Conservation (phyloP, 1,140 invertebrate species). For the Aradophagus sp. region DNA sequence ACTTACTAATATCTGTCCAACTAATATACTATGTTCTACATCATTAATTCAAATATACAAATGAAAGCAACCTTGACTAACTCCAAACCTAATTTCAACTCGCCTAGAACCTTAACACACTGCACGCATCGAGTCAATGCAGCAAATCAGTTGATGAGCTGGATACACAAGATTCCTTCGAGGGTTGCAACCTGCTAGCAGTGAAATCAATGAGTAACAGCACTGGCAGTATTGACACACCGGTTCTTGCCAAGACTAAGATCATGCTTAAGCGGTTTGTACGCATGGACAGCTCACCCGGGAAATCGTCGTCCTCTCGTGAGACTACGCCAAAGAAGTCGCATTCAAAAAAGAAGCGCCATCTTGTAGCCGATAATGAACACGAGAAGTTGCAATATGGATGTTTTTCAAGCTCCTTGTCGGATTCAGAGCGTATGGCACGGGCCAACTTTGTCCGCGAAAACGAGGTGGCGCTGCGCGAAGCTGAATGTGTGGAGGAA, state of each 20-base stretch:
- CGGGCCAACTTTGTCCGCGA: constrained; percentile 57
- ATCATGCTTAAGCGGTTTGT: constrained; percentile 57
- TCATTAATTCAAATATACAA: too few relatives aligned
- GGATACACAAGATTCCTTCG: constrained; percentile 61
- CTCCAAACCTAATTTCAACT: too few relatives aligned
- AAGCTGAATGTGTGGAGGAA: constrained; percentile 11
- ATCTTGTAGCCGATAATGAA: background rate
- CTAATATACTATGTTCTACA: too few relatives aligned
- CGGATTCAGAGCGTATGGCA: constrained; percentile 2
- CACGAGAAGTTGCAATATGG: too few relatives aligned
- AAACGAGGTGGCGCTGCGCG: constrained; percentile 26
- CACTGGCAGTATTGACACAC: constrained; percentile 65
- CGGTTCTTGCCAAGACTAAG: constrained; percentile 56
- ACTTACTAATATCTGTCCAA: too few relatives aligned
- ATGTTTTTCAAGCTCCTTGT: constrained; percentile 12
- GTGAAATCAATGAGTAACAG: constrained; percentile 69
- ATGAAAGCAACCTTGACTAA: too few relatives aligned
- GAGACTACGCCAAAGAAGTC: constrained; percentile 18
- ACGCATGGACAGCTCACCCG: constrained; percentile 50
- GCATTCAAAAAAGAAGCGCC: background rate
- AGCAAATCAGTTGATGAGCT: constrained; percentile 73
- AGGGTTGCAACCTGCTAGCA: constrained; percentile 62
- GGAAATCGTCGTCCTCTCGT: constrained; percentile 16
- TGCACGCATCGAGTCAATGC: constrained; percentile 61
- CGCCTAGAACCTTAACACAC: constrained; percentile 62